phyloP scores from a whole-genome alignment of 2,888 invertebrate genomes.

The Limnephilus marmoratus region DNA sequence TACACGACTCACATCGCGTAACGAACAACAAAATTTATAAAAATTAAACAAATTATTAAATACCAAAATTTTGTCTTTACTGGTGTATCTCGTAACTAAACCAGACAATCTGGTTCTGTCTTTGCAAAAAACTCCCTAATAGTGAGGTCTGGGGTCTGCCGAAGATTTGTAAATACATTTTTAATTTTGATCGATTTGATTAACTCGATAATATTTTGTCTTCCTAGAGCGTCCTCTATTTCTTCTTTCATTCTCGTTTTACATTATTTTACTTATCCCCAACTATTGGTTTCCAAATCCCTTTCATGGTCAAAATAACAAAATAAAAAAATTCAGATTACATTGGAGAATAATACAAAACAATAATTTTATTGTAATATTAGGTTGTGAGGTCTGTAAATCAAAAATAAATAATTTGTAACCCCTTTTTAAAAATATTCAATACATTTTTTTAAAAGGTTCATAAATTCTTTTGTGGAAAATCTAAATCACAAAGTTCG shows the following conservation, averaged over 20 bases:
- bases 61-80: neutral
- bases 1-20: slow-evolving; percentile 4
- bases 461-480: neutral
- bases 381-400: no score
- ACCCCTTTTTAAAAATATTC: no score
- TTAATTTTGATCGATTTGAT: neutral
- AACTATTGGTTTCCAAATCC: no score
- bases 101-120: neutral
- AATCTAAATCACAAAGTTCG: neutral
- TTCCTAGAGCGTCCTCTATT: neutral
- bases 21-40: neutral
- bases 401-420: no score
- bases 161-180: no score
- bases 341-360: no score
- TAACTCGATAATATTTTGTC: neutral
- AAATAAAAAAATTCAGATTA: no score
- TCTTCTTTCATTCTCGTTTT: no score
- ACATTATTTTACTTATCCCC: no score
- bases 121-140: neutral
- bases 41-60: neutral
- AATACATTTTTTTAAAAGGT: no score
- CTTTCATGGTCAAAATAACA: no score
- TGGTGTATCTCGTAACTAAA: neutral
- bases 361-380: no score
- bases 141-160: neutral